These are phyloP conservation scores for Coelinius sp. DNA, from an alignment of 2,888 invertebrate genomes.

Conservation along the genomic window DNA sequence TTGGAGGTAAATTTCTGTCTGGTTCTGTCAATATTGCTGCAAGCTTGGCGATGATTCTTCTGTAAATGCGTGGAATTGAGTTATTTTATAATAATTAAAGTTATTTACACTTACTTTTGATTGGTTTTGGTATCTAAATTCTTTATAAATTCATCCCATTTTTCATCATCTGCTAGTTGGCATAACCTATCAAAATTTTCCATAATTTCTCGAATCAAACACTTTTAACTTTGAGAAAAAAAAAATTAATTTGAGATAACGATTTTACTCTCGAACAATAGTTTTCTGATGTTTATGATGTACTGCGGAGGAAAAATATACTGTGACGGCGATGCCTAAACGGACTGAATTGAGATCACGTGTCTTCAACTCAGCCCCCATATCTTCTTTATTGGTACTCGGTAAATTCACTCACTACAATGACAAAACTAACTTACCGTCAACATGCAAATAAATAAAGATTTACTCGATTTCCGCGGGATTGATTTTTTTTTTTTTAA, in stretches of 20 bases:
- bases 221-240: background rate
- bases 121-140: conserved; percentile 55
- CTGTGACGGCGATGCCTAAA: background rate
- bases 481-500: too few species aligned
- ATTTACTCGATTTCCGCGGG: too few species aligned
- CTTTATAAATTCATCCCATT: conserved; percentile 55
- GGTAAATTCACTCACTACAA: too few species aligned
- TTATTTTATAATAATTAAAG: background rate
- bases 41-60: conserved; percentile 55
- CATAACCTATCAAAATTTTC: conserved; percentile 45
- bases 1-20: conserved; percentile 43
- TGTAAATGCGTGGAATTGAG: conserved; percentile 36
- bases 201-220: conserved; percentile 36
- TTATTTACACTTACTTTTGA: conserved; percentile 45
- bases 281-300: conserved; percentile 30
- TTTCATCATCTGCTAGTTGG: conserved; percentile 33
- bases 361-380: background rate
- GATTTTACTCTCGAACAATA: background rate
- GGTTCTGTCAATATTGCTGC: conserved; percentile 53
- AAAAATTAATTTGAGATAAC: background rate
- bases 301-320: conserved; percentile 14
- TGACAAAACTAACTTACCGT: too few species aligned
- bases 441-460: too few species aligned
- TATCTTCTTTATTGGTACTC: background rate
- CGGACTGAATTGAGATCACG: background rate